phyloP scores from a whole-genome alignment of 2,113 vertebrate genomes.

The Apteryx owenii region DNA sequence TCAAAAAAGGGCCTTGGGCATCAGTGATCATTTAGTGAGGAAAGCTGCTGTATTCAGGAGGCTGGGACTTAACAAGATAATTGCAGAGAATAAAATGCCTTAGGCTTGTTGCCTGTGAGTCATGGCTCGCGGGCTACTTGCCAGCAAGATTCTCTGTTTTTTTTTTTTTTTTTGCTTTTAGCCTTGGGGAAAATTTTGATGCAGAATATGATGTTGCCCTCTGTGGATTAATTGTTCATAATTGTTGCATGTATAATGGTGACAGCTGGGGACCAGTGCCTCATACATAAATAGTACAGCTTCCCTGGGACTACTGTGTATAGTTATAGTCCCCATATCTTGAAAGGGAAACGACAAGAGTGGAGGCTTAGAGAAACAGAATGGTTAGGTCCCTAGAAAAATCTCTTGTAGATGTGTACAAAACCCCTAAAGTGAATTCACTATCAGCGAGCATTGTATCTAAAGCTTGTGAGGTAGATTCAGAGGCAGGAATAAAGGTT shows the following conservation, averaged over 20 bases:
- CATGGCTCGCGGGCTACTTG: fast-evolving
- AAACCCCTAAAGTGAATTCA: background rate
- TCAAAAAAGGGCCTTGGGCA: background rate
- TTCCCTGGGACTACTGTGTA: background rate
- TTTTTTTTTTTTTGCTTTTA: background rate
- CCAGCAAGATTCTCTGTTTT: background rate
- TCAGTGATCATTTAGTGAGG: background rate
- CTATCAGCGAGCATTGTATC: background rate
- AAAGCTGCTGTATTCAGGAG: background rate
- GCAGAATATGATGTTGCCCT: background rate
- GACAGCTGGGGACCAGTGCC: background rate
- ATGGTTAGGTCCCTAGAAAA: background rate
- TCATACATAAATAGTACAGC: background rate
- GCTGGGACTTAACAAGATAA: background rate
- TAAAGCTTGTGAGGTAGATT: background rate
- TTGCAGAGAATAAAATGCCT: background rate
- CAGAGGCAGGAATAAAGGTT: background rate
- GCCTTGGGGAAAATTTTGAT: background rate
- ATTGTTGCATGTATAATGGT: background rate
- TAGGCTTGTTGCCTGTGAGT: background rate
- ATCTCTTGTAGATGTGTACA: background rate
- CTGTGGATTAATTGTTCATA: background rate
- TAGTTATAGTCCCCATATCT: background rate
- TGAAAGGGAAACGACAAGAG: background rate
- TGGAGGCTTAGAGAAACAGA: background rate